A percentile compares a stretch with the other conserved stretches of the same genome.
Evolutionary conservation across 2,888 invertebrate genomes (phyloP).

Genomic region (Eupelmus urozonus): DNA sequence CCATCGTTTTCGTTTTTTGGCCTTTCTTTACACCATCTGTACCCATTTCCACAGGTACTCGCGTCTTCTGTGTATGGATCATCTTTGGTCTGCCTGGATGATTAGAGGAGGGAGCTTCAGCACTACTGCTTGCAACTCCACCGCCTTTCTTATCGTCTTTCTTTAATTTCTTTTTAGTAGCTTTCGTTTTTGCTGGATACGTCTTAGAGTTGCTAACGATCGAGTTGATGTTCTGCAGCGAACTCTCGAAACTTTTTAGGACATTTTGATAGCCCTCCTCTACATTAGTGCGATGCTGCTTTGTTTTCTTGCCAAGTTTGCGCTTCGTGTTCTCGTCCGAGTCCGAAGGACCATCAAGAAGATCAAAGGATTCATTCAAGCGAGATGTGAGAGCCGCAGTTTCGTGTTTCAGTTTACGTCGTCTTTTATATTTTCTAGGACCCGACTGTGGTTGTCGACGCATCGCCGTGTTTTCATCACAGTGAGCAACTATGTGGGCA

Average conservation of each 20-base stretch:
- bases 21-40: slow-evolving; percentile 79
- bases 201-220: slow-evolving; percentile 77
- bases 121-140: slow-evolving; percentile 57
- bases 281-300: slow-evolving; percentile 68
- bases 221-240: slow-evolving; percentile 76
- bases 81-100: slow-evolving; percentile 83
- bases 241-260: slow-evolving; percentile 74
- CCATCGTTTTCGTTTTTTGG: slow-evolving; percentile 81
- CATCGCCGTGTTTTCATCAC: slow-evolving; percentile 90
- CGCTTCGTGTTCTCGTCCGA: slow-evolving; percentile 75
- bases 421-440: slow-evolving; percentile 88
- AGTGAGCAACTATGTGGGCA: slow-evolving; percentile 90
- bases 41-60: slow-evolving; percentile 78
- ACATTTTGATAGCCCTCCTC: slow-evolving; percentile 75
- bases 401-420: slow-evolving; percentile 86
- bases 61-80: slow-evolving; percentile 87
- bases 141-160: slow-evolving; percentile 70
- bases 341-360: slow-evolving; percentile 70
- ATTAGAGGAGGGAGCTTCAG: slow-evolving; percentile 68
- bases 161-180: slow-evolving; percentile 74
- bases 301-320: slow-evolving; percentile 73
- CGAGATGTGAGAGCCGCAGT: slow-evolving; percentile 60
- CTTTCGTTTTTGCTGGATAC: slow-evolving; percentile 70
- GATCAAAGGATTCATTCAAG: slow-evolving; percentile 70
- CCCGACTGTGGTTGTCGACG: slow-evolving; percentile 88